Base-by-base conservation (phyloP, 2,113 vertebrate genomes). In the Tylochromis polylepis region DNA sequence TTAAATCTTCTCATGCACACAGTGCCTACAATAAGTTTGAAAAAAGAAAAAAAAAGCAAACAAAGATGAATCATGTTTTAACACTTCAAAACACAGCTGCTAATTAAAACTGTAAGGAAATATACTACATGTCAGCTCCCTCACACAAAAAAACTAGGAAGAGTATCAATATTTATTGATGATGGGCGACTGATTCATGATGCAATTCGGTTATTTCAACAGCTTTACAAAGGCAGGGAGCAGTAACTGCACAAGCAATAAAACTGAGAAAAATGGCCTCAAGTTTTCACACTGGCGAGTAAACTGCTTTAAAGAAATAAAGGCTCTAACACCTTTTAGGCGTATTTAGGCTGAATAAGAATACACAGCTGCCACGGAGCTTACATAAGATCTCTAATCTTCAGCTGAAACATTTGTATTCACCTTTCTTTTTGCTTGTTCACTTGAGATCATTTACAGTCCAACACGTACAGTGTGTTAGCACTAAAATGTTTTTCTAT, bases 1-100 rank as follows among this genome's bases (percentile, higher is more conserved):
- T 91, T 81, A 86, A 89, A 85, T 87, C 11, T 56, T 81, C 75
- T 85, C 87, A 90, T 93, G 94, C 91, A 85, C 55, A 78, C 20
- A 85, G 43, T 90, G 8, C 18, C 51, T 67, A 57, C 82, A 18
- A 41, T 38, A 41, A 78, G 46, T 81, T 51, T n/a, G n/a, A n/a
- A n/a, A n/a, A n/a, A n/a, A n/a, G 10, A 6, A 36, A 78, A 88
- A 55, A 87, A 24, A 59, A 65, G n/a, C 31, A 85, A 57, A 84
- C 41, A 29, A 49, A 20, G 20, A 65, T 49, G 5, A 81, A 81
- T 86, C 31, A 78, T 31, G 11, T 80, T 51, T 70, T 18, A 59
- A 75, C 31, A 53, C 51, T 85, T 72, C 18, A 11, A 81, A 83
- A 79, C 18, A 60, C 36, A 46, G 60, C 4, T 80, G 31, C 14